Conservation (phyloP, 2,888 invertebrate species). For the Oscheius sp. region DNA sequence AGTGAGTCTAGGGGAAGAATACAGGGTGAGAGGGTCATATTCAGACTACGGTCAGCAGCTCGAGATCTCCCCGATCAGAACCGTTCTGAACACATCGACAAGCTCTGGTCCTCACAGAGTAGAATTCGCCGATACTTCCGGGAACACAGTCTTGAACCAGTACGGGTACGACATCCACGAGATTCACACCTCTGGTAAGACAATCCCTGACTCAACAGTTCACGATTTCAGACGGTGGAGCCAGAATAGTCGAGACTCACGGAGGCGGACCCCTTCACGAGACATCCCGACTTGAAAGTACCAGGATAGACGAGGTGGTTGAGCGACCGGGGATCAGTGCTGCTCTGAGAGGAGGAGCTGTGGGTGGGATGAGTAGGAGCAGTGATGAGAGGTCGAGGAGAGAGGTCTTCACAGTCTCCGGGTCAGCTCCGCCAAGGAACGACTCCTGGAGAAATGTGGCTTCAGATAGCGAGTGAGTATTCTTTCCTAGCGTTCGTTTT, state of each 20-base stretch:
- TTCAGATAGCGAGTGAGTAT: conserved; percentile 31
- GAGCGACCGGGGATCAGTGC: conserved; percentile 44
- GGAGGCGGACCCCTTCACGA: conserved; percentile 61
- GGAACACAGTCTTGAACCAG: conserved; percentile 57
- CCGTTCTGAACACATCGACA: conserved; percentile 46
- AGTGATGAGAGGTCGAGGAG: conserved; percentile 13
- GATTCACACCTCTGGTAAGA: conserved; percentile 67
- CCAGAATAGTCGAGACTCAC: conserved; percentile 69
- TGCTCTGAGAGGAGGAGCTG: conserved; percentile 39
- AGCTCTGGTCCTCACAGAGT: conserved; percentile 39
- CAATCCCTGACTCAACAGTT: background rate
- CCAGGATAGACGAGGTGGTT: conserved; percentile 45
- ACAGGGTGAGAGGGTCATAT: background rate
- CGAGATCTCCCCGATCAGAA: conserved; percentile 48
- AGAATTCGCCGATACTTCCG: conserved; percentile 35
- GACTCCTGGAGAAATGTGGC: conserved; percentile 45
- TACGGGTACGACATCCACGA: conserved; percentile 72
- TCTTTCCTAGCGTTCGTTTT: too few relatives aligned
- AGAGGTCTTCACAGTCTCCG: conserved; percentile 52
- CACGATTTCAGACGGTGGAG: conserved; percentile 60
- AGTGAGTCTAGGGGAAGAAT: conserved; percentile 38
- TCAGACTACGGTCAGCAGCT: conserved; percentile 59
- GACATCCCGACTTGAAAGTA: conserved; percentile 43
- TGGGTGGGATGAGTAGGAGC: conserved; percentile 34
- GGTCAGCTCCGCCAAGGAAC: conserved; percentile 15